Evolutionary conservation across 2,888 invertebrate species (phyloP).

Genomic region (Branchellion lobata): DNA sequence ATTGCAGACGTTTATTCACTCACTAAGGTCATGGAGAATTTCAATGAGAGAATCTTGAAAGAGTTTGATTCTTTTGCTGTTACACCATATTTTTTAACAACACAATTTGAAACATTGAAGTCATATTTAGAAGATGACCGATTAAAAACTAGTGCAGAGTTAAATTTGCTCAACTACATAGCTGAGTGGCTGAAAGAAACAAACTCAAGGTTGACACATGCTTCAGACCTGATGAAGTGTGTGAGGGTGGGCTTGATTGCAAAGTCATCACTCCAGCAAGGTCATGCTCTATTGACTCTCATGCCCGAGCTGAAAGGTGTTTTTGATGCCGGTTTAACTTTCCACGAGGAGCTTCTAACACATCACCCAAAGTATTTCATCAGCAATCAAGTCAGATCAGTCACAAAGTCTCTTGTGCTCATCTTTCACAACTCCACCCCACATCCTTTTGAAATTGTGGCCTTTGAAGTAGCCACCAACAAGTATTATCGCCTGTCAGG

Average conservation of each 20-base stretch:
- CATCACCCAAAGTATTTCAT: constrained; percentile 49
- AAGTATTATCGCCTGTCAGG: constrained; percentile 58
- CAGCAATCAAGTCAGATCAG: constrained; percentile 41
- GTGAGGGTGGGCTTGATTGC: constrained; percentile 60
- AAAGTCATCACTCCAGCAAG: constrained; percentile 50
- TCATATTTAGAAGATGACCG: constrained; percentile 56
- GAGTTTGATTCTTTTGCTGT: constrained; percentile 59
- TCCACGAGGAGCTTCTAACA: constrained; percentile 48
- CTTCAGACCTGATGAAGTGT: constrained; percentile 54
- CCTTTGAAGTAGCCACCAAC: constrained; percentile 55
- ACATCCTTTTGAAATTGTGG: constrained; percentile 60
- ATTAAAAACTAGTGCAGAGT: constrained; percentile 56
- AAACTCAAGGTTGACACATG: constrained; percentile 52
- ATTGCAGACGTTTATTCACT: constrained; percentile 60
- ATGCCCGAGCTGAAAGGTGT: constrained; percentile 37
- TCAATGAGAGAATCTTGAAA: constrained; percentile 56
- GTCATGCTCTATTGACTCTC: constrained; percentile 47
- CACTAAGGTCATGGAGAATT: constrained; percentile 55
- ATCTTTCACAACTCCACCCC: constrained; percentile 58
- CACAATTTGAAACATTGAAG: constrained; percentile 55
- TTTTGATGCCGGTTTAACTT: constrained; percentile 48
- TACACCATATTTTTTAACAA: constrained; percentile 57
- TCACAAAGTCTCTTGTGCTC: constrained; percentile 53
- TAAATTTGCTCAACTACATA: constrained; percentile 56
- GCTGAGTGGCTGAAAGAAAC: constrained; percentile 57